Percentiles rank a stretch among this genome's conserved stretches.
These are phyloP conservation scores for Crocallis elinguaria DNA, from an alignment of 2,888 invertebrate genomes.

Conservation along the genomic window DNA sequence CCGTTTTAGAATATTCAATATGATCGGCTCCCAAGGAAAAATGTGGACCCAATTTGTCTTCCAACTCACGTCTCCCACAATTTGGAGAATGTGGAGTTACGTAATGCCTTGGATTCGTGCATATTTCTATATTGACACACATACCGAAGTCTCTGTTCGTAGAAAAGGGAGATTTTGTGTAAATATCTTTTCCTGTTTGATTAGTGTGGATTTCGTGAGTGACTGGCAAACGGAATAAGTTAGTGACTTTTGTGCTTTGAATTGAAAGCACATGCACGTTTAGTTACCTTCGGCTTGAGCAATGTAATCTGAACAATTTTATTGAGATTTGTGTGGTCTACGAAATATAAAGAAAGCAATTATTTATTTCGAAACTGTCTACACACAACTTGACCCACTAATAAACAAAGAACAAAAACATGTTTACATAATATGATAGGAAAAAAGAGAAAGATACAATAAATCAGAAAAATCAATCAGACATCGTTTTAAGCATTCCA, in stretches of 20 bases:
- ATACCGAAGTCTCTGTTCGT: constrained; percentile 39
- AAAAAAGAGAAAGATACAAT: too few relatives aligned
- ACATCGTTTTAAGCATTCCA: too few relatives aligned
- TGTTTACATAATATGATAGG: too few relatives aligned
- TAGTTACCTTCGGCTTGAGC: neutral
- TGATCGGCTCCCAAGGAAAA: constrained; percentile 56
- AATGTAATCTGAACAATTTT: neutral
- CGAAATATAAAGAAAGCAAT: too few relatives aligned
- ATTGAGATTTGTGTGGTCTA: too few relatives aligned
- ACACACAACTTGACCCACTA: too few relatives aligned
- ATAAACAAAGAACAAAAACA: too few relatives aligned
- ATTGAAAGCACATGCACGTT: neutral
- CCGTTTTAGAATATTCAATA: constrained; percentile 56
- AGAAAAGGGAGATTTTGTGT: constrained; percentile 31
- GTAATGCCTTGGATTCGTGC: constrained; percentile 59
- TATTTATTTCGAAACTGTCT: too few relatives aligned
- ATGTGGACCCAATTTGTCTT: constrained; percentile 62
- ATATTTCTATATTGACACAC: constrained; percentile 57
- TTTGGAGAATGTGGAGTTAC: constrained; percentile 63
- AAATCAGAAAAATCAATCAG: too few relatives aligned
- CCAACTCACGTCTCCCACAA: constrained; percentile 62
- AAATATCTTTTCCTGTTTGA: constrained; percentile 30
- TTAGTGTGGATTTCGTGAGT: constrained; percentile 28
- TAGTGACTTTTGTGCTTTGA: constrained; percentile 8
- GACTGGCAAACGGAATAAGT: constrained; percentile 14